Evolutionary conservation across 2,888 invertebrate genomes (phyloP), one percentile per base, ranked within the genome.

Genomic region (Phytoseiulus persimilis): DNA sequence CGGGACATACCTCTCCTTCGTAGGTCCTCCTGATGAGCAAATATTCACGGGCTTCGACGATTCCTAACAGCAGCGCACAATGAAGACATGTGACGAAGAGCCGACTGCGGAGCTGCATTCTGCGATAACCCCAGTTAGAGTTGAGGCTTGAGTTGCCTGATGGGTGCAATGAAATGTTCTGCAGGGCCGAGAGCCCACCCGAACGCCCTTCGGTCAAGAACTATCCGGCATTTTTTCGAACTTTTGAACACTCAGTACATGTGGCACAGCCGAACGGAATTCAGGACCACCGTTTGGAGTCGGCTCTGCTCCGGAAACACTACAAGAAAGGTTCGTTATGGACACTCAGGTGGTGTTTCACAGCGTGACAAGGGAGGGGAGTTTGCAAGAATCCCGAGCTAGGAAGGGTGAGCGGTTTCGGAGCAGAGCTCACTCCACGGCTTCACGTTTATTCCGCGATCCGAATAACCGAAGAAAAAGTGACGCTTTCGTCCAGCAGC

Each of bases 1-100:
- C 39, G 9, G 9, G 87, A 33, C 33, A 33, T 87, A 87, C 87
- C 87, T 87, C 87, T 33, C 87, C 87, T n/a, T 33, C 87, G 87
- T 87, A 87, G 32, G 33, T 45, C 23, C 87, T 87, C 32, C 87
- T 33, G 14, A 87, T 33, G 87, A 87, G 87, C 0, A 87, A 33
- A 23, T 87, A 87, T 23, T 87, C 33, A 0, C 87, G 87, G 39
- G 87, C 87, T 33, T 87, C 87, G n/a, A 87, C 11, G 18, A 65
- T 65, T 65, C 18, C 23, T 23, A 23, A 1, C 65, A 65, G 1
- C 65, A 65, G 18, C 65, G 18, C 65, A 65, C 65, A 65, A 65
- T 23, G 18, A 28, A 65, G 28, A 23, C 65, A 3, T 65, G 18
- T 23, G 65, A 65, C 65, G 65, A 65, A 23, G 18, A 23, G 65